Conservation (phyloP, 2,797 vertebrate genomes). For the Melopsittacus undulatus region DNA sequence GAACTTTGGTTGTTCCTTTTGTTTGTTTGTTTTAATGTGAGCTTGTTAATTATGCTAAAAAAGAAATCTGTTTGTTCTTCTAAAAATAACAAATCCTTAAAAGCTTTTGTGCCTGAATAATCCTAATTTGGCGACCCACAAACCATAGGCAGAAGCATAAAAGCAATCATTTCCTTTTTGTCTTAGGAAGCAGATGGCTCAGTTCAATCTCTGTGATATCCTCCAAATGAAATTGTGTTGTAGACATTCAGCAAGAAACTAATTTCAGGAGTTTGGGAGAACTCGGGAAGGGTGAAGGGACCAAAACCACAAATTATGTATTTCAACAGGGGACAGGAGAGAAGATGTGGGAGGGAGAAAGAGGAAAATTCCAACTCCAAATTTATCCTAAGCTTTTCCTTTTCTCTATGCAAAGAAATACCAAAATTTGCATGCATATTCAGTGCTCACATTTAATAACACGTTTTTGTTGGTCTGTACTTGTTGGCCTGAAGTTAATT, state of each 20-base stretch:
- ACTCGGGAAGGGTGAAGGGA: background rate
- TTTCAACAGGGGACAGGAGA: background rate
- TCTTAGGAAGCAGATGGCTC: conserved; percentile 36
- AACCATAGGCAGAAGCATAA: conserved; percentile 12
- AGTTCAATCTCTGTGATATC: conserved; percentile 27
- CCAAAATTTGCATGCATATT: background rate
- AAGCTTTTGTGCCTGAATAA: conserved; percentile 40
- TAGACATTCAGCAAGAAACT: background rate
- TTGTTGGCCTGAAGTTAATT: background rate
- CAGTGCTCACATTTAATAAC: background rate
- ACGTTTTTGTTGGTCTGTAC: background rate
- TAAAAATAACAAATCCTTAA: conserved; percentile 34
- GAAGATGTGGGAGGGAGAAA: background rate
- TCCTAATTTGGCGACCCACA: conserved; percentile 25
- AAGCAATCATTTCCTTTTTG: conserved; percentile 45
- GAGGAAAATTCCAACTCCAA: background rate
- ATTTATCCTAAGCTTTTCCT: background rate
- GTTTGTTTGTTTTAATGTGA: conserved; percentile 42
- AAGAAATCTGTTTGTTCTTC: background rate
- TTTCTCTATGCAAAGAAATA: background rate
- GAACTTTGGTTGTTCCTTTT: background rate
- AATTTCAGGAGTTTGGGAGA: conserved; percentile 1
- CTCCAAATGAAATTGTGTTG: conserved; percentile 3
- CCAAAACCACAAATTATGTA: background rate
- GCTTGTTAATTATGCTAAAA: conserved; percentile 14